These are phyloP conservation scores for Orycteropus afer DNA, from an alignment of 2,113 vertebrate genomes.

Conservation along the genomic window DNA sequence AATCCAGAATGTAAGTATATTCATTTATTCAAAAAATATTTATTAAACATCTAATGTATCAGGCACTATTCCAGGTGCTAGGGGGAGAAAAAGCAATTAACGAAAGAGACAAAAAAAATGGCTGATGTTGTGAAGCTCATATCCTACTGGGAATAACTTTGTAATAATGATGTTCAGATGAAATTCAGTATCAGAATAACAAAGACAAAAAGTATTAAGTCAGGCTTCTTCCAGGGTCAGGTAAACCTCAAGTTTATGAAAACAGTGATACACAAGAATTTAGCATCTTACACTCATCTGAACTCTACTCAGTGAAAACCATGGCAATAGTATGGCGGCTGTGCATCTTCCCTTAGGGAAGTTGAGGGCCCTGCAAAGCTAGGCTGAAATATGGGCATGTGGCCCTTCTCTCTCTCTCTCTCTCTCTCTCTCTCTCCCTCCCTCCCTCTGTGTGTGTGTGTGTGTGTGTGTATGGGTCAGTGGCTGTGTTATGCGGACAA, in stretches of 20 bases:
- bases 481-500: too few relatives aligned
- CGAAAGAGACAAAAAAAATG: neutral
- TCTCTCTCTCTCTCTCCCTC: neutral
- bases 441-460: neutral
- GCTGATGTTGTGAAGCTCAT: neutral
- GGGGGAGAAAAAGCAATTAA: neutral
- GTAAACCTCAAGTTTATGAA: neutral
- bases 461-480: neutral
- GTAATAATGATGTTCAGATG: neutral
- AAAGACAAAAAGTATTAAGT: neutral
- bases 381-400: neutral
- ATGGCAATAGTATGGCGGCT: neutral
- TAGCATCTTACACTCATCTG: neutral
- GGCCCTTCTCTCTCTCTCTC: neutral
- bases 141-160: conserved; percentile 43
- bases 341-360: neutral
- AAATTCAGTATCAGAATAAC: conserved; percentile 21
- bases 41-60: neutral
- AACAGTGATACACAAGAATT: neutral
- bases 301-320: neutral
- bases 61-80: neutral
- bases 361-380: neutral
- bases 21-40: neutral
- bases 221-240: neutral
- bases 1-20: neutral